These are phyloP conservation scores for Xylophagus ater DNA, from an alignment of 2,888 invertebrate genomes.

Conservation along the genomic window DNA sequence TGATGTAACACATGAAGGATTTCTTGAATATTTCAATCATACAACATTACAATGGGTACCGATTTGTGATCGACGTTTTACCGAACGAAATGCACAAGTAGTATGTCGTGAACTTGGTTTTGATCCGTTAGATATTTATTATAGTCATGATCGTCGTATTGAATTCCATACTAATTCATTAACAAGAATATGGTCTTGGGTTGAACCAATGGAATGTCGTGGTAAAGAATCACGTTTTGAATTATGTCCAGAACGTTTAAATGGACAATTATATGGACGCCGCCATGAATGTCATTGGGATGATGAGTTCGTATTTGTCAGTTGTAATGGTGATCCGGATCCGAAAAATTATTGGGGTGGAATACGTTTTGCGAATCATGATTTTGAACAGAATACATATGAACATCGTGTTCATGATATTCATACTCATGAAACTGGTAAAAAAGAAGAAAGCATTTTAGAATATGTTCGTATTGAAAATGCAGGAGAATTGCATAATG, in stretches of 20 bases:
- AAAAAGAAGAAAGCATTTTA: conserved; percentile 62
- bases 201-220: conserved; percentile 78
- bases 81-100: conserved; percentile 92
- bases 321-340: conserved; percentile 59
- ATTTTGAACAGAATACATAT: conserved; percentile 78
- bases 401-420: conserved; percentile 72
- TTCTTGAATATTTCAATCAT: conserved; percentile 86
- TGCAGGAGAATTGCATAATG: conserved; percentile 91
- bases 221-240: conserved; percentile 66
- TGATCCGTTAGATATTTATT: conserved; percentile 78
- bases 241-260: conserved; percentile 77
- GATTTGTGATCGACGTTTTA: conserved; percentile 90
- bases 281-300: conserved; percentile 81
- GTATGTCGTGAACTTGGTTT: conserved; percentile 88
- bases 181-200: conserved; percentile 86
- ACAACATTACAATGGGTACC: conserved; percentile 96
- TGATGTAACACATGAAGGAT: conserved; percentile 61
- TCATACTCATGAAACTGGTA: conserved; percentile 60
- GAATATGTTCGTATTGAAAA: conserved; percentile 74
- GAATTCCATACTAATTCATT: conserved; percentile 83
- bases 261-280: conserved; percentile 80
- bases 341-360: conserved; percentile 88
- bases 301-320: conserved; percentile 83
- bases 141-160: conserved; percentile 72
- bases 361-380: conserved; percentile 78